A percentile compares a stretch with the other conserved stretches of the same genome.
These are phyloP conservation scores for Sciaenops ocellatus DNA, from an alignment of 2,797 vertebrate genomes.

Conservation along the genomic window DNA sequence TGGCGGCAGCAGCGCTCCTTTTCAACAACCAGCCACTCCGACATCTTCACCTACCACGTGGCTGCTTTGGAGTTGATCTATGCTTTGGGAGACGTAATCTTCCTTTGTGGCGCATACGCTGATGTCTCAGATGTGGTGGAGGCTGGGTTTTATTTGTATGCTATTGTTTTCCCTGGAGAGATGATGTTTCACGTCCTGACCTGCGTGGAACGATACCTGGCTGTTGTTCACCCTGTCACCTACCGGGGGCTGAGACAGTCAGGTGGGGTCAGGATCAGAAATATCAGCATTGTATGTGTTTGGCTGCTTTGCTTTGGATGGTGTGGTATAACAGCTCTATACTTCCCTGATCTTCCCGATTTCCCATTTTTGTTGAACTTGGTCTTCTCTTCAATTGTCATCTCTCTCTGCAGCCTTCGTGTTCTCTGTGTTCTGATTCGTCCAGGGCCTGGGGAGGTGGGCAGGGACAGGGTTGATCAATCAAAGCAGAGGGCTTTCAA, in stretches of 20 bases:
- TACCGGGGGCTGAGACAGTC: constrained; percentile 31
- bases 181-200: constrained; percentile 1
- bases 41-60: constrained; percentile 39
- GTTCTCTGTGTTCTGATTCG: constrained; percentile 22
- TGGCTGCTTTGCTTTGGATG: constrained; percentile 19
- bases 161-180: fast-evolving
- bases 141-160: fast-evolving
- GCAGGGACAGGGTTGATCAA: not conserved
- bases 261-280: constrained; percentile 22
- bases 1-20: constrained; percentile 27
- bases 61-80: not conserved
- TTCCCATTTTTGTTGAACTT: fast-evolving
- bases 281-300: not conserved
- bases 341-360: fast-evolving
- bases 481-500: constrained; percentile 26
- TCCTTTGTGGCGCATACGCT: fast-evolving
- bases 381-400: not conserved
- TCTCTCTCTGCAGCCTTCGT: constrained; percentile 13
- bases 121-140: fast-evolving
- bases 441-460: not conserved
- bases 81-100: fast-evolving
- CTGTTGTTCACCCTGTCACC: constrained; percentile 53
- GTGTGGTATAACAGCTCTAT: fast-evolving
- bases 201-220: constrained; percentile 54
- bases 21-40: constrained; percentile 9